phyloP scores from a whole-genome alignment of 35 echinoderm and acorn worm species.

The Eucidaris tribuloides region DNA sequence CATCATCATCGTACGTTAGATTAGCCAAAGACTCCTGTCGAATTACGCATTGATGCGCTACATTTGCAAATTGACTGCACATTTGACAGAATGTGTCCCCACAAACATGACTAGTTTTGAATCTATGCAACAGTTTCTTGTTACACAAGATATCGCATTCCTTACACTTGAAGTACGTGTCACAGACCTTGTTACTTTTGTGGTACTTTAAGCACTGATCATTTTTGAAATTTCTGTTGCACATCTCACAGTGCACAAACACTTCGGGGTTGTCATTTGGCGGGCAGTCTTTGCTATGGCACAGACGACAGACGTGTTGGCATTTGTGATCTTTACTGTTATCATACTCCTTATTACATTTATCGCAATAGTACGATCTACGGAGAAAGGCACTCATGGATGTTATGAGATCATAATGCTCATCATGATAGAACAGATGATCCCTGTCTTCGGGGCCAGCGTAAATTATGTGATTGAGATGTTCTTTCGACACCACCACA shows the following conservation, averaged over 20 bases:
- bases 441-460: neutral
- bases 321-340: neutral
- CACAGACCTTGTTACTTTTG: neutral
- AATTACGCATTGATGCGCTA: no score
- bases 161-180: neutral
- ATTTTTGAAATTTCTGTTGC: conserved; percentile 37
- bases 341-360: neutral
- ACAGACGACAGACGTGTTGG: conserved; percentile 8
- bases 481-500: neutral
- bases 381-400: neutral
- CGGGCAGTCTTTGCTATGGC: neutral
- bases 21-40: no score
- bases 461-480: conserved; percentile 14
- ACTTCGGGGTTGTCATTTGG: neutral
- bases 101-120: no score
- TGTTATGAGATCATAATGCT: conserved; percentile 38
- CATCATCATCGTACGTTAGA: no score
- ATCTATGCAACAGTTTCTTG: no score
- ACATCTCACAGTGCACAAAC: conserved; percentile 1
- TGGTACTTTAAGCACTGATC: conserved; percentile 2
- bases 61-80: no score
- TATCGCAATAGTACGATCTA: conserved; percentile 10
- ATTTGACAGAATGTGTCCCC: no score
- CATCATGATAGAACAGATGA: conserved; percentile 22
- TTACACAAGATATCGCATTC: no score